Base-by-base conservation (phyloP, 2,797 vertebrate species). In the Urosaurus nigricauda region DNA sequence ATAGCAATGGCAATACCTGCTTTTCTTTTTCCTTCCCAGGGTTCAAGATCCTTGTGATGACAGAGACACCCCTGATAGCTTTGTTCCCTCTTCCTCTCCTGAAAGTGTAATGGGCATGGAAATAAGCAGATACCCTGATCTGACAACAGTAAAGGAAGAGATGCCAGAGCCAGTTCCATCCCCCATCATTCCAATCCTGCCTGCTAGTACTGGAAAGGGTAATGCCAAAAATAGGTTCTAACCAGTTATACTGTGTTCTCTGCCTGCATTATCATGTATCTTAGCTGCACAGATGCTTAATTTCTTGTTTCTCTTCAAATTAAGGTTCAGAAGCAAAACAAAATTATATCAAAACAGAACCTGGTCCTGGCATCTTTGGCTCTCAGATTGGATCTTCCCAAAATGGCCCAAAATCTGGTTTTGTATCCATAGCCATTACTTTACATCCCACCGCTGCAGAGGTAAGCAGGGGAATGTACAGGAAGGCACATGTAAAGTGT, bases 371-470 rank as follows among this genome's bases (percentile, higher is more conserved):
- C 60, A 98, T 99, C 94, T 99, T 99, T 86, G 96, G 98, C 32
- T 97, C 98, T 74, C 97, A 98, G 79, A 98, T 98, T 90, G 97
- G 97, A 87, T 94, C 97, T 7, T 94, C 98, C 77, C 96, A 97
- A 63, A 98, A 98, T 65, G 98, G 98, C 88, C 97, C 98, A 90
- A 98, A 98, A 96, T 97, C 98, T 85, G 98, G 98, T 35, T 97
- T 99, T 88, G 99, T 99, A 91, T 99, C 99, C 95, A 98, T 99
- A 92, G 98, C 99, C 65, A 99, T 99, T 96, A 99, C 98, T 26
- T 96, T 99, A 94, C 98, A 99, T 94, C 99, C 99, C 82, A 97
- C 98, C 81, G 99, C 99, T 93, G 98, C 98, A 75, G 98, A 99
- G 98, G 99, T 99, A 97, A 97, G 94, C 86, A 65, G 84, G 87